Base-by-base conservation (phyloP, 1,140 invertebrate genomes). In the Atta cephalotes region DNA sequence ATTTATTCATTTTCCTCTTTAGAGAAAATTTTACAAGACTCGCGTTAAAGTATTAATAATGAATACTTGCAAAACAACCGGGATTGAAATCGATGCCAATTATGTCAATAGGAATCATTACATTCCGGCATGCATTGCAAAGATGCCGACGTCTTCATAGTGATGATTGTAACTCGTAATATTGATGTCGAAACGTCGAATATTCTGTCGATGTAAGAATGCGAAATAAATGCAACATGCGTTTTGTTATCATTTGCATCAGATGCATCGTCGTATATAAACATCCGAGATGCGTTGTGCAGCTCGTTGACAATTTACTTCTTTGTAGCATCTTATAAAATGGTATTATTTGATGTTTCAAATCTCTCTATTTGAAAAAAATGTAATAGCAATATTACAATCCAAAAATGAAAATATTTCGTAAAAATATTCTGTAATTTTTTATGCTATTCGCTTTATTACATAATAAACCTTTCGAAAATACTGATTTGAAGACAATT, bases 181-280 rank as follows among this genome's bases (percentile, higher is more conserved):
- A 81, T 81, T 53, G 49, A 81, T 72, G 51, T 60, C 21, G 68
- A 81, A 71, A 81, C 14, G 14, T 70, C 31, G 9, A 14, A 58
- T 39, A 80, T 25, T 39, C n/a, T 14, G 18, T 58, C 14, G 16
- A 58, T 16, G 51, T 16, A 21, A 45, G 35, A 51, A 31, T 18
- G 77, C 10, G 18, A 79, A 81, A 71, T 81, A 81, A 81, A 81
- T 56, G 49, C 31, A 56, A 18, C 45, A 14, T 9, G 28, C 31
- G 14, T 45, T 14, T 25, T 58, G 66, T 58, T 81, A 81, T 72
- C 51, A 49, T 4, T 35, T 35, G 10, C 49, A 68, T 71, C 16
- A 14, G n/a, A 4, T 9, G n/a, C 31, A 3, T 16, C 58, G 16
- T 66, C 62, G 28, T 35, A 16, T 6, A 35, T 35, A 21, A 71